Evolutionary conservation across 2,888 invertebrate genomes (phyloP), one percentile per base, ranked within the genome.

Genomic region (Napeogenes inachia): DNA sequence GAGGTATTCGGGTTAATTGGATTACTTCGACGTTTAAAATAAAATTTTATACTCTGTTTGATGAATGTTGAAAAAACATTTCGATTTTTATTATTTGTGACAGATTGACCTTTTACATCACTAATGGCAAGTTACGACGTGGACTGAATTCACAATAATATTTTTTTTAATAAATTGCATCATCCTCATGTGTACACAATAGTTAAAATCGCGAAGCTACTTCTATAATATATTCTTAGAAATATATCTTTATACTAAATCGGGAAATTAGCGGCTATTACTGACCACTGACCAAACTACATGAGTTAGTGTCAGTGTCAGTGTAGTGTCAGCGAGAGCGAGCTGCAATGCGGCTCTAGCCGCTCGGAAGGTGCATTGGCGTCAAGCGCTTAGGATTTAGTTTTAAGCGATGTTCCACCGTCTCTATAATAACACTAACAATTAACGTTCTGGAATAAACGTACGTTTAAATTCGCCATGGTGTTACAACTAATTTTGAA

Each of bases 281-380:
- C 35, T 21, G n/a, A 4, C 21, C 45, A 35, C 74, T 75, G 76
- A 70, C 60, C 62, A 47, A 65, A 63, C 56, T 33, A 64, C 66
- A 67, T 67, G 75, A 73, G 66, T 73, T 74, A 80, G 81, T 76
- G 82, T 84, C 21, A 82, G 85, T 84, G 84, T 81, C 73, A 35
- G 35, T 6, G 21, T 21, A 21, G 21, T 21, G 21, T 21, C 21
- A 21, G 21, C 21, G 21, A 21, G 21, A 74, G 77, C 75, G 73
- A 76, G 71, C 82, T 84, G 87, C 87, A 88, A 76, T 88, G 88
- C 87, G 84, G 83, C 70, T 77, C 71, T 75, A 74, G 21, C 21
- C 69, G 73, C 81, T 80, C 80, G 77, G 75, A 80, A 80, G 82
- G 83, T 85, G 83, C 85, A 85, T 75, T 84, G 84, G 56, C 75